Evolutionary conservation across 2,113 vertebrate genomes (phyloP).

Genomic region (Psittacula cyanocephala): DNA sequence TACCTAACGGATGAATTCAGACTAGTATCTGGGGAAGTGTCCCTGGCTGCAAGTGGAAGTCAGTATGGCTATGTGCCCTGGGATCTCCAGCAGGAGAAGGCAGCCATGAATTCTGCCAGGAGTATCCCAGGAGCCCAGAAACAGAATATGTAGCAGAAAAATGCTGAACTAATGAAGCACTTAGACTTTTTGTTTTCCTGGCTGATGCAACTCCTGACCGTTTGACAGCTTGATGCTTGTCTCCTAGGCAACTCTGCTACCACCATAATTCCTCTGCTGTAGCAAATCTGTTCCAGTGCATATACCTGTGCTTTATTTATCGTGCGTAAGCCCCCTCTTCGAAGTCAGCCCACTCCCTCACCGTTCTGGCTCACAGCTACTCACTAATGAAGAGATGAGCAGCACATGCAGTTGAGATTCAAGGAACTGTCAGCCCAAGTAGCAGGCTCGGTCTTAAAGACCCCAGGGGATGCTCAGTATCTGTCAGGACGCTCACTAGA

Average conservation of each 20-base stretch:
- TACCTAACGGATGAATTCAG: neutral
- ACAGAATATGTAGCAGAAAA: neutral
- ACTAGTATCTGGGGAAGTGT: neutral
- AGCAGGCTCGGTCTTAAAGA: neutral
- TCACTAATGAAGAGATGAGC: neutral
- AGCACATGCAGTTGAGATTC: neutral
- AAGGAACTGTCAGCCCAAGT: neutral
- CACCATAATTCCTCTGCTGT: neutral
- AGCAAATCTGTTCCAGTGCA: neutral
- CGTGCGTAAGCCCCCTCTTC: neutral
- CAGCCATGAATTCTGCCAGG: neutral
- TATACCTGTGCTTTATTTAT: neutral
- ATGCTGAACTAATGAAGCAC: neutral
- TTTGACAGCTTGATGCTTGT: neutral
- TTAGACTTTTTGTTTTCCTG: neutral
- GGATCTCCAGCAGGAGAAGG: neutral
- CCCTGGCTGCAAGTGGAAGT: neutral
- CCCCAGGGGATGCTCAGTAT: neutral
- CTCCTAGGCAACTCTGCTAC: neutral
- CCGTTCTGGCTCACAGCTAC: neutral
- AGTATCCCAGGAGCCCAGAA: neutral
- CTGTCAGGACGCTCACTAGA: constrained; percentile 22
- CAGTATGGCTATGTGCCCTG: neutral
- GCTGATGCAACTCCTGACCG: neutral
- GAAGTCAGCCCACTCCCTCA: neutral